A percentile compares a stretch with the other conserved stretches of the same genome.
Conservation (phyloP, 2,888 invertebrate species). For the Uloborus plumipes region DNA sequence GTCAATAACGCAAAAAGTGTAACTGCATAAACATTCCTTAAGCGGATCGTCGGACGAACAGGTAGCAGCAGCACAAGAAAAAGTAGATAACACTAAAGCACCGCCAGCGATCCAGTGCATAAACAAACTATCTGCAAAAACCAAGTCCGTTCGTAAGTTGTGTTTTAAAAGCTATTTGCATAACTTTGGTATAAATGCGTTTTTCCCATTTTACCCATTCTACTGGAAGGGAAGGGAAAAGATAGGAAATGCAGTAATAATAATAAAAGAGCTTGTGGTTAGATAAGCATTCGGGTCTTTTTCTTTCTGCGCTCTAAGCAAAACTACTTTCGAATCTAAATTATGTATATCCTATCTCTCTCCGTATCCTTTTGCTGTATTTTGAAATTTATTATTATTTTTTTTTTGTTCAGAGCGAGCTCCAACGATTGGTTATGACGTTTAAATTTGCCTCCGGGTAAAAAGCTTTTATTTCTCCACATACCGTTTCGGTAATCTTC, state of each 20-base stretch:
- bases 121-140: slow-evolving; percentile 3
- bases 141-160: slow-evolving; percentile 4
- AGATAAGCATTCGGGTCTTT: slow-evolving; percentile 12
- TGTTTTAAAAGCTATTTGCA: slow-evolving; percentile 19
- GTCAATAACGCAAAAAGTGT: not conserved
- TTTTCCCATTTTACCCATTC: slow-evolving; percentile 10
- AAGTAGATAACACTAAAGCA: not conserved
- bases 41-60: not conserved
- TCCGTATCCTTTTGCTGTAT: slow-evolving; percentile 1
- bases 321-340: slow-evolving; percentile 18
- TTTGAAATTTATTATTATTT: not conserved
- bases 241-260: slow-evolving; percentile 5
- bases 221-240: not conserved
- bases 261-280: slow-evolving; percentile 17
- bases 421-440: slow-evolving; percentile 11
- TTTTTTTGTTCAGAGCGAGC: slow-evolving; percentile 1
- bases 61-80: not conserved
- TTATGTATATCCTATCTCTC: slow-evolving; percentile 18
- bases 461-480: slow-evolving; percentile 12
- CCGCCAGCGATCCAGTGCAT: slow-evolving; percentile 5
- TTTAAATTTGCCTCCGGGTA: slow-evolving; percentile 10
- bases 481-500: not conserved
- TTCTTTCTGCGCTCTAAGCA: not conserved
- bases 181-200: slow-evolving; percentile 14
- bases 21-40: slow-evolving; percentile 13